These are phyloP conservation scores for Orthonevra nobilis DNA, from an alignment of 2,888 invertebrate genomes.

Conservation along the genomic window DNA sequence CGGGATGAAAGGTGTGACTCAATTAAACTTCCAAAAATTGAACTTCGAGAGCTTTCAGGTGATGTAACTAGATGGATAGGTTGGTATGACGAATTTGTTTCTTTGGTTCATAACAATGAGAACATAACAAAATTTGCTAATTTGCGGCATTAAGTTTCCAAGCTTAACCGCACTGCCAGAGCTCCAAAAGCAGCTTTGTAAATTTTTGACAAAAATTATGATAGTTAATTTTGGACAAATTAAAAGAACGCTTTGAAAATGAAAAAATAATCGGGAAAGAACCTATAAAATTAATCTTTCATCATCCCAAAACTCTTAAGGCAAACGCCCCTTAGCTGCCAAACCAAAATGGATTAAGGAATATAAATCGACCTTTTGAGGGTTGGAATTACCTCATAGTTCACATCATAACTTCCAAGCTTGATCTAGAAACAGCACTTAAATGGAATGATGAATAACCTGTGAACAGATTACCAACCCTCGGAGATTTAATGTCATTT, in stretches of 20 bases:
- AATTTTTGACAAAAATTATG: slow-evolving; percentile 48
- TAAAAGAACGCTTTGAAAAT: slow-evolving; percentile 52
- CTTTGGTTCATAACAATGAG: slow-evolving; percentile 43
- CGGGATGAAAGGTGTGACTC: slow-evolving; percentile 46
- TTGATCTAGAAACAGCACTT: slow-evolving; percentile 36
- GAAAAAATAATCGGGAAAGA: slow-evolving; percentile 47
- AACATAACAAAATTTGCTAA: slow-evolving; percentile 39
- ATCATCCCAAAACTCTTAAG: slow-evolving; percentile 32
- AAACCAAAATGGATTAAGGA: slow-evolving; percentile 47
- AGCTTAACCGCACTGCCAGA: slow-evolving; percentile 33
- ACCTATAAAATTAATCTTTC: slow-evolving; percentile 45
- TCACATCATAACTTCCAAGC: slow-evolving; percentile 37
- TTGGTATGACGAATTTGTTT: slow-evolving; percentile 48
- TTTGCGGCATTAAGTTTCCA: slow-evolving; percentile 34
- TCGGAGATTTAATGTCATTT: slow-evolving; percentile 34
- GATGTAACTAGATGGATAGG: slow-evolving; percentile 53
- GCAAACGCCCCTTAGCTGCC: slow-evolving; percentile 42
- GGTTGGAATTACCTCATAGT: slow-evolving; percentile 43
- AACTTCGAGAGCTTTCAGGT: slow-evolving; percentile 51
- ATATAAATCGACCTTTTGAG: slow-evolving; percentile 47
- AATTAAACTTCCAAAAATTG: slow-evolving; percentile 52
- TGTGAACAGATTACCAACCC: slow-evolving; percentile 30
- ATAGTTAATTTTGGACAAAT: slow-evolving; percentile 42
- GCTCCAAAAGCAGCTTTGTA: slow-evolving; percentile 38
- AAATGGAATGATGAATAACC: slow-evolving; percentile 45